Evolutionary conservation across 2,888 invertebrate genomes (phyloP), one percentile per base, ranked within the genome.

Genomic region (Neelides folsomi): DNA sequence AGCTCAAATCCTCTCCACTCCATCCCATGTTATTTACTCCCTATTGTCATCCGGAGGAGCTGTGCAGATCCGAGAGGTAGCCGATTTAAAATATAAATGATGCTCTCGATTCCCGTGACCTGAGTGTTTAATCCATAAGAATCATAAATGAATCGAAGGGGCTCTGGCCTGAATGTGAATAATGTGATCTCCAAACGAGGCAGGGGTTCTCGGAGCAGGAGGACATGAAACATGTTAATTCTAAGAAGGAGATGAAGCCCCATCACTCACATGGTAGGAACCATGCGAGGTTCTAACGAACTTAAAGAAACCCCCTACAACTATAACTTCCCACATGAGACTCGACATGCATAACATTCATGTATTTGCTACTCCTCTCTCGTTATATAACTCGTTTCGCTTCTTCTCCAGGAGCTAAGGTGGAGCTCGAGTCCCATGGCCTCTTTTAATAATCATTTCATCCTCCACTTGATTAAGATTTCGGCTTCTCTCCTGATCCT

Each of bases 111-210:
- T 27, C 27, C 27, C 27, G 27, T 27, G 27, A 27, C 27, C 27
- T 27, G 27, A 27, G 27, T 27, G 27, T 27, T 27, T 27, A 27
- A 27, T 27, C 27, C 7, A 27, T 27, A 27, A 27, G 27, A 27
- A 27, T 27, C 27, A 27, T 27, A 27, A 27, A 27, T 52, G 12
- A 34, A 48, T 15, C 39, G 46, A 47, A 52, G 47, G 47, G 52
- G 52, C 40, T 47, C 19, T 27, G 40, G 47, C 27, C 27, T 54
- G 51, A 54, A 51, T 54, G 51, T 50, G 54, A 54, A 54, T 54
- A 48, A 56, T 56, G 54, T 57, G 57, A 52, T 54, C 57, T 50
- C 48, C 48, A 54, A 57, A 54, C 57, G 36, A 47, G 43, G 47
- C 53, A 57, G 57, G 57, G 57, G 54, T 51, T 39, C 54, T 38